A percentile compares a stretch with the other conserved stretches of the same genome.
phyloP scores from a whole-genome alignment of 2,888 invertebrate genomes.

The Neoscelio sp. region DNA sequence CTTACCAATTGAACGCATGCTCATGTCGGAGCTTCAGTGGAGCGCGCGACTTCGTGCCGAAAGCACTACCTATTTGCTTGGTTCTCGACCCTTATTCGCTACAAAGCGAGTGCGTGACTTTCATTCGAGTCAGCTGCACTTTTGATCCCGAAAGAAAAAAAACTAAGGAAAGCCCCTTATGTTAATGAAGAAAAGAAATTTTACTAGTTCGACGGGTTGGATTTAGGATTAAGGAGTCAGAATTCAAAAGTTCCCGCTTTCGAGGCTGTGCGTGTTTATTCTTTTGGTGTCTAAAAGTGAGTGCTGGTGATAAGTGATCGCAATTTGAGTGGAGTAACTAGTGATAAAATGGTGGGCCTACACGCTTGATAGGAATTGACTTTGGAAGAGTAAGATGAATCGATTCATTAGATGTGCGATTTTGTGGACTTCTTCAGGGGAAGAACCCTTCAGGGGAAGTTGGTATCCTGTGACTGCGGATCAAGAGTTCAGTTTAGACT shows the following conservation, averaged over 20 bases:
- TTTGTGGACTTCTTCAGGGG: no score
- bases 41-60: conserved; percentile 78
- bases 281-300: conserved; percentile 33
- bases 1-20: conserved; percentile 72
- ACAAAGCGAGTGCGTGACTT: conserved; percentile 27
- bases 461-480: no score
- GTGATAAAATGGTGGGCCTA: no score
- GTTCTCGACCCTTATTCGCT: conserved; percentile 24
- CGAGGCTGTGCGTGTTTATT: conserved; percentile 21
- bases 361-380: no score
- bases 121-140: conserved; percentile 3
- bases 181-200: no score
- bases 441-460: no score
- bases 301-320: conserved; percentile 30
- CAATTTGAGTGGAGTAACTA: conserved; percentile 19
- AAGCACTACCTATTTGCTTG: conserved; percentile 67
- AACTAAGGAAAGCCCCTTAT: no score
- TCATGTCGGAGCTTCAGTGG: conserved; percentile 73
- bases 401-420: no score
- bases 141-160: not conserved
- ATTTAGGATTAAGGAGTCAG: not conserved
- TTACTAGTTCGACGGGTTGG: no score
- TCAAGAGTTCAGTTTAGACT: no score
- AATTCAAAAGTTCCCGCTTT: conserved; percentile 29
- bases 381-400: no score